Conservation (phyloP, 2,797 vertebrate species). For the Sebastes hubbsi region DNA sequence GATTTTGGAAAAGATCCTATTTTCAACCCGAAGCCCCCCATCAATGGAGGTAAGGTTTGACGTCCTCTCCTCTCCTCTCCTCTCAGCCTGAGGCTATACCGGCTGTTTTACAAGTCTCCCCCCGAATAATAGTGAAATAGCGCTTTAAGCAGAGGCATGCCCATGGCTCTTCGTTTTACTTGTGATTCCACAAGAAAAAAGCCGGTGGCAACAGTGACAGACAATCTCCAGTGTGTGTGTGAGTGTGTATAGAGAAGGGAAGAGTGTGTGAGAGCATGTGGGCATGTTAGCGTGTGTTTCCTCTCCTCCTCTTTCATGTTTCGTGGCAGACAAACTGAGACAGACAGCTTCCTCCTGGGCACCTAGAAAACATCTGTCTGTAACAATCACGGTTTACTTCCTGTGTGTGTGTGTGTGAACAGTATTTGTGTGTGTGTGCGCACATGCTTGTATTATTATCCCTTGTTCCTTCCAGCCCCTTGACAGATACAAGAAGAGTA, state of each 20-base stretch:
- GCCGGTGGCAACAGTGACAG: slow-evolving; percentile 55
- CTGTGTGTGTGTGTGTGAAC: background rate
- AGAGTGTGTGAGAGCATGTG: background rate
- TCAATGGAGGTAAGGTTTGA: slow-evolving; percentile 76
- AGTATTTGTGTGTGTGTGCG: background rate
- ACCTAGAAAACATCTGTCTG: slow-evolving; percentile 67
- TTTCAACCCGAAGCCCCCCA: slow-evolving; percentile 72
- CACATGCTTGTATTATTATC: slow-evolving; percentile 12
- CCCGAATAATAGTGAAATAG: slow-evolving; percentile 27
- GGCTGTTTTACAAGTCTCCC: slow-evolving; percentile 50
- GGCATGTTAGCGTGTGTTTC: slow-evolving; percentile 12
- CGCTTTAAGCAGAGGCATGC: slow-evolving; percentile 49
- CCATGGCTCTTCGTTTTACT: slow-evolving; percentile 43
- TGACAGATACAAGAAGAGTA: slow-evolving; percentile 55
- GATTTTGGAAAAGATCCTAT: slow-evolving; percentile 80
- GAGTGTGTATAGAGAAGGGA: background rate
- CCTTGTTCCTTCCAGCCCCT: slow-evolving; percentile 39
- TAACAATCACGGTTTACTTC: slow-evolving; percentile 54
- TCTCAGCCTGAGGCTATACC: slow-evolving; percentile 37
- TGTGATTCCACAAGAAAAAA: slow-evolving; percentile 41
- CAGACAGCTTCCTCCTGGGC: slow-evolving; percentile 65
- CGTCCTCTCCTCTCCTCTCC: background rate
- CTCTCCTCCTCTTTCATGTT: slow-evolving; percentile 56
- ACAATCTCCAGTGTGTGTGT: slow-evolving; percentile 23
- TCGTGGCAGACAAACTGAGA: slow-evolving; percentile 51